A percentile compares a stretch with the other conserved stretches of the same genome.
These are phyloP conservation scores for Eulemur coronatus DNA, from an alignment of 2,797 vertebrate species.

Conservation along the genomic window DNA sequence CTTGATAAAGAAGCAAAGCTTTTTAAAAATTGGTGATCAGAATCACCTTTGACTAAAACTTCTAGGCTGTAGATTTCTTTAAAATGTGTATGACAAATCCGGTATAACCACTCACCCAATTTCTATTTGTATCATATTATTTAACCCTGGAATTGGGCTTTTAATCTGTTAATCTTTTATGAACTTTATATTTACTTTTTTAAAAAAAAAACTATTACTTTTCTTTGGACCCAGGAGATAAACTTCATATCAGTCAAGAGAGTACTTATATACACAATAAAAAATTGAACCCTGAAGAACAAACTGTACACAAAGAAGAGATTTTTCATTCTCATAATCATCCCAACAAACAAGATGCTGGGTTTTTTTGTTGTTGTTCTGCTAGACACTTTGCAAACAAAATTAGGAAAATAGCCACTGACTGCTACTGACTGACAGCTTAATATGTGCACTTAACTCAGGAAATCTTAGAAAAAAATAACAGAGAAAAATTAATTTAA, in stretches of 20 bases:
- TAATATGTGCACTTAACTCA: background rate
- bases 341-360: background rate
- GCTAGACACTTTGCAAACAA: slow-evolving; percentile 6
- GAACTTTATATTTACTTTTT: background rate
- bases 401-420: slow-evolving; percentile 42
- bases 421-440: background rate
- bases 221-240: background rate
- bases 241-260: background rate
- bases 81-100: background rate
- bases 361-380: background rate
- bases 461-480: background rate
- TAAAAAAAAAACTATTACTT: background rate
- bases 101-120: background rate
- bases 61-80: background rate
- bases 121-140: background rate
- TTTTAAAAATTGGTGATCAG: background rate
- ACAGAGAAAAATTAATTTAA: background rate
- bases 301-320: background rate
- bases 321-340: background rate
- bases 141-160: slow-evolving; percentile 27
- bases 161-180: background rate
- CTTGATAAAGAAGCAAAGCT: background rate
- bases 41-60: slow-evolving; percentile 6
- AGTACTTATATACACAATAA: background rate
- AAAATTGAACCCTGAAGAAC: background rate